These are phyloP conservation scores for Sitobion miscanthi DNA, from an alignment of 1,140 invertebrate genomes.

Conservation along the genomic window DNA sequence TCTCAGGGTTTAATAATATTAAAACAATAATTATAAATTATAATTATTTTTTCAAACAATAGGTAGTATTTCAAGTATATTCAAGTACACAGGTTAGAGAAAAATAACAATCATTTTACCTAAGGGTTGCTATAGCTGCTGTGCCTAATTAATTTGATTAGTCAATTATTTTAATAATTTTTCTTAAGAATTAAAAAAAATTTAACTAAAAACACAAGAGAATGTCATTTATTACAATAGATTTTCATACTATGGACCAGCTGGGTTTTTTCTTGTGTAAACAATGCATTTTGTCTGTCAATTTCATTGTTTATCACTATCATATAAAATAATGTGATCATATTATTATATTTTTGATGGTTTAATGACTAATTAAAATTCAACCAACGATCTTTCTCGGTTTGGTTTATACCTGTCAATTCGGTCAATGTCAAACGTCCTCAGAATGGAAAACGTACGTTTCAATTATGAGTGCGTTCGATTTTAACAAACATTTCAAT, in stretches of 20 bases:
- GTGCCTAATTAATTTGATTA: neutral
- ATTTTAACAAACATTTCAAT: neutral
- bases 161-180: neutral
- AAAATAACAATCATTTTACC: neutral
- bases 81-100: neutral
- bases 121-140: neutral
- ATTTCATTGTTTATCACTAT: neutral
- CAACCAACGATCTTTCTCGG: neutral
- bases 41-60: neutral
- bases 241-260: neutral
- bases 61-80: neutral
- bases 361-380: neutral
- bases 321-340: neutral
- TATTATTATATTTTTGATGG: neutral
- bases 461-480: neutral
- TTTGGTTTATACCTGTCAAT: neutral
- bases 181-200: neutral
- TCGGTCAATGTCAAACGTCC: constrained; percentile 46
- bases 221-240: neutral
- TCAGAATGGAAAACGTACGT: neutral
- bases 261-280: neutral
- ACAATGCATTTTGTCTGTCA: neutral
- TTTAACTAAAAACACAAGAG: neutral
- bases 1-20: neutral
- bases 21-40: neutral